Percentiles rank a stretch among this genome's conserved stretches.
Conservation (phyloP, 2,797 vertebrate species). For the Trematomus bernacchii region DNA sequence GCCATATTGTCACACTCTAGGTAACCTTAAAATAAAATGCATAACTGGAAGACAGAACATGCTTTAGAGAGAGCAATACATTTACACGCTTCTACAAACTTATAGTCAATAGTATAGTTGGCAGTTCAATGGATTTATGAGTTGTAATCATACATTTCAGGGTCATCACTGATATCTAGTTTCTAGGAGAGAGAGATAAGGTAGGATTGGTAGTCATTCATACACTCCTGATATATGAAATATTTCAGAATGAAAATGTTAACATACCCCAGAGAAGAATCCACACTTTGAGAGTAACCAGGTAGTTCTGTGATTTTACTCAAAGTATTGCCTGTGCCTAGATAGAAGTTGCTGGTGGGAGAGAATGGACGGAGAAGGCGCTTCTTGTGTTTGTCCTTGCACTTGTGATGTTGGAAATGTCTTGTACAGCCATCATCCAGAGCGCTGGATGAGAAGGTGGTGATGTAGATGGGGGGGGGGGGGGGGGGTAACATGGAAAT, state of each 20-base stretch:
- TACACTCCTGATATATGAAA: slow-evolving; percentile 30
- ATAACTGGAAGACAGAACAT: slow-evolving; percentile 74
- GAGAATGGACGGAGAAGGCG: slow-evolving; percentile 84
- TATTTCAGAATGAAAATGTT: slow-evolving; percentile 34
- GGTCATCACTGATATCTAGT: slow-evolving; percentile 16
- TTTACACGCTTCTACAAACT: slow-evolving; percentile 47
- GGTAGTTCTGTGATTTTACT: slow-evolving; percentile 45
- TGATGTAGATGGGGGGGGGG: slow-evolving; percentile 81
- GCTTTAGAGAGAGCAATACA: slow-evolving; percentile 59
- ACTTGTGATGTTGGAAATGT: slow-evolving; percentile 51
- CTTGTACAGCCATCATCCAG: slow-evolving; percentile 71
- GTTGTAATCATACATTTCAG: slow-evolving; percentile 27
- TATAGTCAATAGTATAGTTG: slow-evolving; percentile 29
- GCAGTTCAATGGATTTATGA: slow-evolving; percentile 55
- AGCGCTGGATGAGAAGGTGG: slow-evolving; percentile 85
- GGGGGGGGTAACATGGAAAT: slow-evolving; percentile 80
- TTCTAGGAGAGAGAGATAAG: slow-evolving; percentile 33
- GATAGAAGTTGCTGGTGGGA: slow-evolving; percentile 90
- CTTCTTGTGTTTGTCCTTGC: slow-evolving; percentile 77
- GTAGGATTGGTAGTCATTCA: slow-evolving; percentile 49
- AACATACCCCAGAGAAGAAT: slow-evolving; percentile 45
- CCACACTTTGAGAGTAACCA: slow-evolving; percentile 31
- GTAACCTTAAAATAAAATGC: slow-evolving; percentile 28
- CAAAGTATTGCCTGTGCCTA: slow-evolving; percentile 41
- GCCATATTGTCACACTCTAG: slow-evolving; percentile 34